These are phyloP conservation scores for Odontesthes bonariensis DNA, from an alignment of 2,113 vertebrate genomes.

Conservation along the genomic window DNA sequence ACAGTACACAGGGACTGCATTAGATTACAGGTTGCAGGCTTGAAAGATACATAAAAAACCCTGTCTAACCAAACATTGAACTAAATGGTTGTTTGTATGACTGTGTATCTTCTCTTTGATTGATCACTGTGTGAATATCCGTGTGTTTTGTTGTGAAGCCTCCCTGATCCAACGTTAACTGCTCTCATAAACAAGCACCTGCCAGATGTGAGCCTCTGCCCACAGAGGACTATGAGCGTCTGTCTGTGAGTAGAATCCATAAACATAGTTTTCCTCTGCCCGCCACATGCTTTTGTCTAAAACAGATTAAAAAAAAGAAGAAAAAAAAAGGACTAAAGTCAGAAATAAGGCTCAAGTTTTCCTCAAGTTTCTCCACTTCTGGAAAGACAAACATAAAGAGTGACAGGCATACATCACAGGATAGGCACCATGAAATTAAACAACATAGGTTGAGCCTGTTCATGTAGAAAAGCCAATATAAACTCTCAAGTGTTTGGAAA, in stretches of 20 bases:
- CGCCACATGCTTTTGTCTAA: constrained; percentile 35
- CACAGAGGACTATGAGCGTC: constrained; percentile 41
- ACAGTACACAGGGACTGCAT: too few relatives aligned
- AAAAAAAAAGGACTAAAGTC: constrained; percentile 32
- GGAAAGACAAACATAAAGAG: constrained; percentile 17
- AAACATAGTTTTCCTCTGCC: constrained; percentile 40
- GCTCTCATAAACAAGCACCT: constrained; percentile 71
- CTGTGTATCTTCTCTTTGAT: neutral
- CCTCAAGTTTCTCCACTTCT: constrained; percentile 4
- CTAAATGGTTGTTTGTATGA: too few relatives aligned
- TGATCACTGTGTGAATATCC: constrained; percentile 19
- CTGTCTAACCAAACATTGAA: neutral
- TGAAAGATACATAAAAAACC: too few relatives aligned
- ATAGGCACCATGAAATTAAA: too few relatives aligned
- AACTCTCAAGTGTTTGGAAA: neutral
- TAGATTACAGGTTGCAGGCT: too few relatives aligned
- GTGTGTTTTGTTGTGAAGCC: constrained; percentile 50
- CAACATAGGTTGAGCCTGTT: neutral
- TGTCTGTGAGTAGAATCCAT: constrained; percentile 61
- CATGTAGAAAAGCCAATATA: neutral
- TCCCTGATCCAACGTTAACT: constrained; percentile 69
- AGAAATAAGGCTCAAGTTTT: constrained; percentile 40
- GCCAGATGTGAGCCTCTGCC: constrained; percentile 68
- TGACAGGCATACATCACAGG: neutral
- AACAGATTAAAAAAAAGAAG: constrained; percentile 28